Conservation (phyloP, 2,113 vertebrate genomes). For the Misgurnus mizolepis region DNA sequence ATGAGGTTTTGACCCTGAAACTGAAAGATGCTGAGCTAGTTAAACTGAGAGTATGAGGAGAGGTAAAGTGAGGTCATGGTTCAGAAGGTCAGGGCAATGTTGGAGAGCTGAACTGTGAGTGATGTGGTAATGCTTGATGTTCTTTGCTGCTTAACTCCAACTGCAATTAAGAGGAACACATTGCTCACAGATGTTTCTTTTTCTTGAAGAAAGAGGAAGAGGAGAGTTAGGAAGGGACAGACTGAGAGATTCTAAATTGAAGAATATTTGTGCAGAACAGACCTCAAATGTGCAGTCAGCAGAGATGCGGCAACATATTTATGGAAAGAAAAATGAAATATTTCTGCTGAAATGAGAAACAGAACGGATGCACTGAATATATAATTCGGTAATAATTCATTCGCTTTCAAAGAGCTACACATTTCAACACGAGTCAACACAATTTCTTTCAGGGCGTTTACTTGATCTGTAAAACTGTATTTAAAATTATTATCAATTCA, state of each 20-base stretch:
- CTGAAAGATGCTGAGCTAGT: constrained; percentile 33
- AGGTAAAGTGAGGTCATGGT: constrained; percentile 29
- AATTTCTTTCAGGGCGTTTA: background rate
- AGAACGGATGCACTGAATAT: background rate
- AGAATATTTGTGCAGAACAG: constrained; percentile 6
- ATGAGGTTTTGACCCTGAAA: constrained; percentile 5
- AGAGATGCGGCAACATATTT: background rate
- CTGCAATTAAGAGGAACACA: constrained; percentile 42
- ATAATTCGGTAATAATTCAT: background rate
- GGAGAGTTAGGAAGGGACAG: constrained; percentile 5
- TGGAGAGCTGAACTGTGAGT: constrained; percentile 29
- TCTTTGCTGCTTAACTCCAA: constrained; percentile 27
- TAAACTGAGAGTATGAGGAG: constrained; percentile 20
- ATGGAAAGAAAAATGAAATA: background rate
- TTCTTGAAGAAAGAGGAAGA: background rate
- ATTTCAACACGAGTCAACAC: background rate
- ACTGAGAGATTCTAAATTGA: background rate
- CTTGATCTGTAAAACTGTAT: background rate
- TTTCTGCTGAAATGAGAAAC: background rate
- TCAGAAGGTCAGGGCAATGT: constrained; percentile 43
- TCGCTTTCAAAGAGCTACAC: background rate
- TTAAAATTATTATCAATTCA: background rate
- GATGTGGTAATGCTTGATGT: constrained; percentile 38
- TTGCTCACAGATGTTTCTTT: constrained; percentile 40
- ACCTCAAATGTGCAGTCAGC: constrained; percentile 15